These are phyloP conservation scores for Mungos mungo DNA, from an alignment of 2,113 vertebrate species.

Conservation along the genomic window DNA sequence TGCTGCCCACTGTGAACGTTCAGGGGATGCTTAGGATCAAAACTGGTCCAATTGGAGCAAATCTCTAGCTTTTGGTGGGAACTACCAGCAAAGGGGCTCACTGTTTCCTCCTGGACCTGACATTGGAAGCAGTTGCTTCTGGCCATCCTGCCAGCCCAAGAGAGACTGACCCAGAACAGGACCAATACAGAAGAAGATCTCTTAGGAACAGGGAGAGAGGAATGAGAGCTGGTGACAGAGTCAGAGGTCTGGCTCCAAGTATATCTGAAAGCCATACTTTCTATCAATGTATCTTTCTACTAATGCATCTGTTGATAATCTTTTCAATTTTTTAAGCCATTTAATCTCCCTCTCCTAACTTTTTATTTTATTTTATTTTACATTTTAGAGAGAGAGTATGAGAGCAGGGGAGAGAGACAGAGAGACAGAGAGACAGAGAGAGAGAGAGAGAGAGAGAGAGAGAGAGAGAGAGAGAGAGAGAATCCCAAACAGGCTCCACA, in stretches of 20 bases:
- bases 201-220: background rate
- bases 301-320: background rate
- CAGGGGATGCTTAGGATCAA: background rate
- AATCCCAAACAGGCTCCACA: no score
- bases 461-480: no score
- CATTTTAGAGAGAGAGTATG: no score
- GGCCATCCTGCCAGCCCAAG: background rate
- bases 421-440: no score
- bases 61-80: background rate
- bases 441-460: no score
- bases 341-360: rapidly evolving
- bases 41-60: background rate
- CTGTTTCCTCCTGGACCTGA: background rate
- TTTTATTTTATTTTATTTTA: background rate
- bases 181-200: background rate
- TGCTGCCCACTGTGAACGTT: background rate
- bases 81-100: background rate
- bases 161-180: background rate
- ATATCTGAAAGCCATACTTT: background rate
- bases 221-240: background rate
- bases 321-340: background rate
- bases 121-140: background rate
- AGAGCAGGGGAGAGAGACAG: no score
- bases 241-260: background rate
- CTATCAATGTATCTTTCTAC: background rate